Evolutionary conservation across 2,888 invertebrate species (phyloP), one percentile per base, ranked within the genome.

Genomic region (Oegoconia quadripuncta): DNA sequence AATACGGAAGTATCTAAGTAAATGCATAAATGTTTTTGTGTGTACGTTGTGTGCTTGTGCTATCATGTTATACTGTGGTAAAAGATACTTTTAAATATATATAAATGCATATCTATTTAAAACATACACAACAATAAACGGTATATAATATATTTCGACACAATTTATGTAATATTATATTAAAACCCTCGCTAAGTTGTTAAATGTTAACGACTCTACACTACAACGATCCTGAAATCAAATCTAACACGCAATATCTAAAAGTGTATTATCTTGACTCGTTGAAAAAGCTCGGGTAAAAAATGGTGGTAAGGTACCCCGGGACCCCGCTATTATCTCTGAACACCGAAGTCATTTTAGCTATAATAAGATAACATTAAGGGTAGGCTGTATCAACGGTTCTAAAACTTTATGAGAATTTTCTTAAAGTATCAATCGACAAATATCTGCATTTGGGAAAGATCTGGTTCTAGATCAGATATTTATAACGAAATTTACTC

Each of bases 361-460:
- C 81, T 77, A 78, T 87, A 87, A 87, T 87, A 87, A 87, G 87
- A 87, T 87, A 86, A 87, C 82, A 83, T 86, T 87, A 86, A 80
- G 75, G 75, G 72, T 76, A 73, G 74, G 63, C 55, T 53, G 41
- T 26, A 45, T 4, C 68, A 63, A 47, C 3, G 73, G 30, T 44
- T 26, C 68, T 68, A n/a, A n/a, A n/a, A n/a, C n/a, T n/a, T n/a
- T n/a, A n/a, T n/a, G n/a, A n/a, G n/a, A n/a, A n/a, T n/a, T n/a
- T n/a, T n/a, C n/a, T n/a, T n/a, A n/a, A n/a, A n/a, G n/a, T n/a
- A n/a, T n/a, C n/a, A n/a, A n/a, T n/a, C n/a, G n/a, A n/a, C n/a
- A n/a, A n/a, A n/a, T n/a, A n/a, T n/a, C n/a, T n/a, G n/a, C n/a
- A n/a, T n/a, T n/a, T n/a, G n/a, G n/a, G n/a, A n/a, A n/a, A n/a